Evolutionary conservation across 2,797 vertebrate species (phyloP), one percentile per base, ranked within the genome.

Genomic region (Trematomus bernacchii): DNA sequence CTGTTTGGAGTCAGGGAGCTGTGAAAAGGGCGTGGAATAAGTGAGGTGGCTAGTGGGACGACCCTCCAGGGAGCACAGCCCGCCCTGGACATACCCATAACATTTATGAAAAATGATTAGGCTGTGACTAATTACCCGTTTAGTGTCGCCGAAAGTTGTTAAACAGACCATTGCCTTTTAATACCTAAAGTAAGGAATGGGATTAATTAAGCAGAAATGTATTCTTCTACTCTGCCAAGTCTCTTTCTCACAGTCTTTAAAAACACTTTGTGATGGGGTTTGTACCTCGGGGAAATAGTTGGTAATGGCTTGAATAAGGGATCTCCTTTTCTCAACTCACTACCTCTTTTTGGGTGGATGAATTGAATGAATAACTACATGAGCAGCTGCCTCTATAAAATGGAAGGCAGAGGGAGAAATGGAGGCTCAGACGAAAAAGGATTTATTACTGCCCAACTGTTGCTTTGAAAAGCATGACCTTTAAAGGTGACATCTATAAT

Each of bases 101-200:
- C 95, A 94, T 79, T 74, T 92, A 93, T 95, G 92, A 95, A 93
- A 96, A 94, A 95, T 95, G 91, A 95, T 94, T 94, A 94, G 90
- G 84, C 91, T 91, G 88, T 94, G 93, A 95, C 94, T 95, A 96
- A 96, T 96, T 95, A 92, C 88, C 94, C 93, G 81, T 95, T 95
- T 94, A 95, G 94, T 94, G 92, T 94, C 86, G 77, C 90, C 52
- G 89, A 94, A 95, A 95, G 94, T 94, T 94, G 94, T 95, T 95
- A 95, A 96, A 95, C 93, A 95, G 91, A 93, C 93, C 94, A 94
- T 95, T 96, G 93, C 82, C 89, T 95, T 96, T 96, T 93, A 95
- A 95, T 94, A 94, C 89, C 91, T 92, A 91, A 94, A 95, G 93
- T 92, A 93, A 94, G 93, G 89, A 94, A 92, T 89, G 90, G 85